Evolutionary conservation across 1,140 invertebrate genomes (phyloP).

Genomic region (Drosophila oshimai): DNA sequence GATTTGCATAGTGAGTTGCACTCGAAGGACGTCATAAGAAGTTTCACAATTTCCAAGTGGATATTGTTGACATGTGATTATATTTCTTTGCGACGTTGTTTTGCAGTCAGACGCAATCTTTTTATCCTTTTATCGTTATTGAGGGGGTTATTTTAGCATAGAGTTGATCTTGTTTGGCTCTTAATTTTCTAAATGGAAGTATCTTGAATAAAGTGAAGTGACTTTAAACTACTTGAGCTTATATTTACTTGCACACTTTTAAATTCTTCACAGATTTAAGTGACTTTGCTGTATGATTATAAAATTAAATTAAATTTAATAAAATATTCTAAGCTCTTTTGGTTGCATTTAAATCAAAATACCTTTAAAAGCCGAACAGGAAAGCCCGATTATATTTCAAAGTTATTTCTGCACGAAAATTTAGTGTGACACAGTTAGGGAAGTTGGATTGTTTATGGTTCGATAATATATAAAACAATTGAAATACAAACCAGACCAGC

Average conservation of each 20-base stretch:
- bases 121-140: not conserved
- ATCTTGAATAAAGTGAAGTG: not conserved
- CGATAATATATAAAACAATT: constrained; percentile 10
- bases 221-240: too few relatives aligned
- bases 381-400: not conserved
- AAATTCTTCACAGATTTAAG: too few relatives aligned
- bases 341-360: not conserved
- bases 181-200: not conserved
- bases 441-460: constrained; percentile 1
- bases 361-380: not conserved
- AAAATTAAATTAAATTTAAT: too few relatives aligned
- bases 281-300: too few relatives aligned
- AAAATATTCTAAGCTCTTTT: not conserved
- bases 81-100: constrained; percentile 11
- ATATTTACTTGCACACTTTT: too few relatives aligned
- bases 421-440: constrained; percentile 13
- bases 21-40: constrained; percentile 32
- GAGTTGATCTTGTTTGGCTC: not conserved
- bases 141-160: too few relatives aligned
- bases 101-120: not conserved
- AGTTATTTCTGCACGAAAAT: constrained; percentile 1
- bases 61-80: constrained; percentile 40
- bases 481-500: not conserved
- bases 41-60: constrained; percentile 29
- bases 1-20: constrained; percentile 61